Evolutionary conservation across 2,888 invertebrate species (phyloP).

Genomic region (Oasisia sp.): DNA sequence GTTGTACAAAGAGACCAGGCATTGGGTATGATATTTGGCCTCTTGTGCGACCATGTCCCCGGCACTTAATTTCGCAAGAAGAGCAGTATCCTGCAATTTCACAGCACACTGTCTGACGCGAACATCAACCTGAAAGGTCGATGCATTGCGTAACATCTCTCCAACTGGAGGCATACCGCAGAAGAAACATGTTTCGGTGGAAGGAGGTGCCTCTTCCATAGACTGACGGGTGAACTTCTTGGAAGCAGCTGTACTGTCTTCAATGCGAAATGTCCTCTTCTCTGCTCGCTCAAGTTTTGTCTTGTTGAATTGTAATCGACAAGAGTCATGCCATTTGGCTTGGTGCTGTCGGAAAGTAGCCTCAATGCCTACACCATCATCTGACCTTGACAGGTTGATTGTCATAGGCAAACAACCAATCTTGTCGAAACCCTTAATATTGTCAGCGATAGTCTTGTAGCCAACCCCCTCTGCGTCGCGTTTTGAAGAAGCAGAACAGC

Average conservation of each 20-base stretch:
- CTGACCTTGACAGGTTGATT: slow-evolving; percentile 7
- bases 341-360: background rate
- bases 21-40: no score
- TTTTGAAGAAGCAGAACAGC: background rate
- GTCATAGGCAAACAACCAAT: slow-evolving; percentile 17
- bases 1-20: no score
- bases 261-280: slow-evolving; percentile 2
- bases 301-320: slow-evolving; percentile 14
- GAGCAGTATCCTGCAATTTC: no score
- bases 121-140: no score
- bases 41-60: no score
- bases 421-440: background rate
- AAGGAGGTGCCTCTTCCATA: no score
- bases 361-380: background rate
- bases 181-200: no score
- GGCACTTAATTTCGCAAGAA: no score
- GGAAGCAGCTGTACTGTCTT: background rate
- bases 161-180: no score
- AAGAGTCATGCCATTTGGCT: slow-evolving; percentile 17
- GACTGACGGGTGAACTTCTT: no score
- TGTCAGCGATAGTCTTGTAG: slow-evolving; percentile 17
- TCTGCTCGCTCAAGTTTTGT: background rate
- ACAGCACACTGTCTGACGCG: no score
- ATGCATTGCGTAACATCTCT: no score
- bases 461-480: background rate